A percentile compares a stretch with the other conserved stretches of the same genome.
These are phyloP conservation scores for Coelopa pilipes DNA, from an alignment of 2,888 invertebrate genomes.

Conservation along the genomic window DNA sequence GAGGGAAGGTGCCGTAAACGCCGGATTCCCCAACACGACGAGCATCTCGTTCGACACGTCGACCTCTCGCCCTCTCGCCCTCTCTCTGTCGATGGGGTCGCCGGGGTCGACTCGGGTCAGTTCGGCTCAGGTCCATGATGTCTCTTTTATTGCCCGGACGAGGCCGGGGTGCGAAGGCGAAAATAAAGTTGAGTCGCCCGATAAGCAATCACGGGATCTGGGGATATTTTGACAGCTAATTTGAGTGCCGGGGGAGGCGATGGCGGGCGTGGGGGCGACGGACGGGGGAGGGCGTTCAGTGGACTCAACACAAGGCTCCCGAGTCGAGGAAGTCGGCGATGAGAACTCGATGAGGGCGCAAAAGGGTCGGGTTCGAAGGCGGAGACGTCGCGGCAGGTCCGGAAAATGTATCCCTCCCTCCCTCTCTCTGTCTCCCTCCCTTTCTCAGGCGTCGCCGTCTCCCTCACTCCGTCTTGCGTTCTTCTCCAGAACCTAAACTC, in stretches of 20 bases:
- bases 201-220: conserved; percentile 4
- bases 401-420: no score
- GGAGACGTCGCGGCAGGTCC: no score
- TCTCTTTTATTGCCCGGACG: conserved; percentile 36
- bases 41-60: conserved; percentile 27
- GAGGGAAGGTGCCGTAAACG: conserved; percentile 28
- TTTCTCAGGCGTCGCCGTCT: no score
- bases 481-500: no score
- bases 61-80: conserved; percentile 18
- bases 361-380: no score
- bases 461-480: no score
- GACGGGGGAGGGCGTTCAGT: no score
- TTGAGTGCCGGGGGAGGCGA: conserved; percentile 42
- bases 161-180: conserved; percentile 9
- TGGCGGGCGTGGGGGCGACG: not conserved
- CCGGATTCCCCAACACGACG: conserved; percentile 26
- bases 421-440: no score
- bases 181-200: not conserved
- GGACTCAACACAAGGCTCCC: no score
- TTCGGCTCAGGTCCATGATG: conserved; percentile 36
- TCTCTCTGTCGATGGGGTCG: not conserved
- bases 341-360: no score
- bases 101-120: not conserved
- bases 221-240: conserved; percentile 61
- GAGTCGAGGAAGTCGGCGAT: no score